Evolutionary conservation across 1,140 invertebrate genomes (phyloP), one percentile per base, ranked within the genome.

Genomic region (Globodera rostochiensis): DNA sequence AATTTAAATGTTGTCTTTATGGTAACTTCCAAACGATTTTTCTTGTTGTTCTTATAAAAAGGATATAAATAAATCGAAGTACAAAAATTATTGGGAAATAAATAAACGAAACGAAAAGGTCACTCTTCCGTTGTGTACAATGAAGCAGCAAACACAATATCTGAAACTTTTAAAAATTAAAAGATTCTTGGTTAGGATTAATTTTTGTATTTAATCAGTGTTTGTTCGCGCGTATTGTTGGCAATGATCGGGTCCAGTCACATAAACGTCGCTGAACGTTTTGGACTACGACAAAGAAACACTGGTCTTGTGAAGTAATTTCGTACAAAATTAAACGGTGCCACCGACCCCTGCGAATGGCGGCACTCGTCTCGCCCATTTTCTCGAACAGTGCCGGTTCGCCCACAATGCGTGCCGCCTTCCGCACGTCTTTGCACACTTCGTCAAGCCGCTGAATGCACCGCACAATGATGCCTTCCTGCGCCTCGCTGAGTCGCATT

Each of bases 71-170:
- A 71, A 71, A 71, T 13, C 1, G 19, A 5, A 71, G 36, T 7
- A 71, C 25, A 13, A 45, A 71, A 45, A 45, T 71, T 45, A 36
- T 36, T 71, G 8, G 69, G 9, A 47, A 19, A 70, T 4, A 71
- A 25, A 71, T 36, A 11, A 71, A 45, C 2, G 6, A 69, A 69
- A 45, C 15, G n/a, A 69, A 69, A 69, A 69, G 7, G 2, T 71
- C 9, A 71, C 6, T 71, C 46, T 36, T 84, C 84, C 0, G 84
- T 86, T 21, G 95, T 97, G 88, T 99, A 99, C 19, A 99, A 92
- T 91, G 95, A 97, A 36, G 96, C 95, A 53, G 96, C 95, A 91
- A 99, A 99, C 1, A 99, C 97, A 89, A 99, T 99, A 90, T 98
- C 97, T 84, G 15, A 64, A 64, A 64, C 0, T 53, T 1, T 53